Percentiles rank a stretch among this genome's conserved stretches.
Conservation (phyloP, 2,888 invertebrate genomes). For the Gerris lacustris region DNA sequence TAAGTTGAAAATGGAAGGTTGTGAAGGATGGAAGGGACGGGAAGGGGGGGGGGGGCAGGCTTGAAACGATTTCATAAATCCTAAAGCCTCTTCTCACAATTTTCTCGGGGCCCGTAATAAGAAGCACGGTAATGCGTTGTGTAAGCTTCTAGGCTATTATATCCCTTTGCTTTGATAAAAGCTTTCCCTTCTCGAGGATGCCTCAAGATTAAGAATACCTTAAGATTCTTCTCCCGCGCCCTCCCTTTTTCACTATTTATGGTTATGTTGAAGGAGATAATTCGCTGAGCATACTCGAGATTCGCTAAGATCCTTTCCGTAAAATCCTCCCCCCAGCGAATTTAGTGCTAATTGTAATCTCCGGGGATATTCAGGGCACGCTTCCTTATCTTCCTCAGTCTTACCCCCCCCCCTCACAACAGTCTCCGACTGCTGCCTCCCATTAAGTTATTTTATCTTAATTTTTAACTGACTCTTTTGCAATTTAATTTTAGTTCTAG, state of each 20-base stretch:
- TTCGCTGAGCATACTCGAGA: neutral
- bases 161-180: neutral
- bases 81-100: too few species aligned
- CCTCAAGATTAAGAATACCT: neutral
- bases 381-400: neutral
- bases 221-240: neutral
- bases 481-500: neutral
- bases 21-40: too few species aligned
- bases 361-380: constrained; percentile 6
- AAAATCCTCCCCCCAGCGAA: neutral
- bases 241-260: neutral
- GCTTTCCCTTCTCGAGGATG: neutral
- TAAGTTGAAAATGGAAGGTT: too few species aligned
- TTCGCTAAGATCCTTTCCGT: too few species aligned
- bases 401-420: neutral
- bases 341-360: constrained; percentile 11
- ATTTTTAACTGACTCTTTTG: neutral
- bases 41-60: too few species aligned
- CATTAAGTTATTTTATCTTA: neutral
- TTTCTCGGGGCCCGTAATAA: too few species aligned
- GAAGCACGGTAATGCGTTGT: neutral
- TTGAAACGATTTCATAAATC: too few species aligned
- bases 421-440: neutral
- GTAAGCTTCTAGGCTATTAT: neutral
- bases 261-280: constrained; percentile 1